Evolutionary conservation across 2,797 vertebrate genomes (phyloP).

Genomic region (Gambelia wislizenii): DNA sequence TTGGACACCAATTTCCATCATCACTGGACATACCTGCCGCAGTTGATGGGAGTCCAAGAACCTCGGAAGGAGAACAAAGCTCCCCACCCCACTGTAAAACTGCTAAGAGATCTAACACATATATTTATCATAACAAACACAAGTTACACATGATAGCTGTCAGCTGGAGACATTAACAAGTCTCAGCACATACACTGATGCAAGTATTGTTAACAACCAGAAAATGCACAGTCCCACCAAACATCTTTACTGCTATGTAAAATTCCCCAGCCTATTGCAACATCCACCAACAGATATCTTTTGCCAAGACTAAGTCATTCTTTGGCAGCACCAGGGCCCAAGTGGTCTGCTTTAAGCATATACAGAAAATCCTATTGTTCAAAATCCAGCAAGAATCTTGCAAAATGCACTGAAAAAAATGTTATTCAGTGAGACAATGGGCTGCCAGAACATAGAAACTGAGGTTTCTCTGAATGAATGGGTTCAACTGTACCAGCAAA

Average conservation of each 20-base stretch:
- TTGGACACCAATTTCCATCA: neutral
- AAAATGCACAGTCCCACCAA: neutral
- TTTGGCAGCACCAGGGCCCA: neutral
- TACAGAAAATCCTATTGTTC: neutral
- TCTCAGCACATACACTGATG: neutral
- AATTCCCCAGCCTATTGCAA: neutral
- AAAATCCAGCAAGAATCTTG: neutral
- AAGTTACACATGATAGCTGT: neutral
- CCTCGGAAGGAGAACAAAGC: neutral
- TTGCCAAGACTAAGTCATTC: neutral
- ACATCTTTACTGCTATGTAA: neutral
- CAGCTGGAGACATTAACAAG: neutral
- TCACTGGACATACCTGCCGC: neutral
- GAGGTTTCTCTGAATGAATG: neutral
- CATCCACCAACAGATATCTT: neutral
- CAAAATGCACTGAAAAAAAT: neutral
- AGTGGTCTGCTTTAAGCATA: neutral
- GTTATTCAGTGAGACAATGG: neutral
- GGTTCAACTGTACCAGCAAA: neutral
- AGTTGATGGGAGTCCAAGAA: neutral
- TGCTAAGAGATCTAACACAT: neutral
- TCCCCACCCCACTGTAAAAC: neutral
- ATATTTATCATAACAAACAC: neutral
- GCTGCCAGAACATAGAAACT: neutral
- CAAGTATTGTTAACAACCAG: neutral